Conservation (phyloP, 2,888 invertebrate species). For the Pasiphila rectangulata region DNA sequence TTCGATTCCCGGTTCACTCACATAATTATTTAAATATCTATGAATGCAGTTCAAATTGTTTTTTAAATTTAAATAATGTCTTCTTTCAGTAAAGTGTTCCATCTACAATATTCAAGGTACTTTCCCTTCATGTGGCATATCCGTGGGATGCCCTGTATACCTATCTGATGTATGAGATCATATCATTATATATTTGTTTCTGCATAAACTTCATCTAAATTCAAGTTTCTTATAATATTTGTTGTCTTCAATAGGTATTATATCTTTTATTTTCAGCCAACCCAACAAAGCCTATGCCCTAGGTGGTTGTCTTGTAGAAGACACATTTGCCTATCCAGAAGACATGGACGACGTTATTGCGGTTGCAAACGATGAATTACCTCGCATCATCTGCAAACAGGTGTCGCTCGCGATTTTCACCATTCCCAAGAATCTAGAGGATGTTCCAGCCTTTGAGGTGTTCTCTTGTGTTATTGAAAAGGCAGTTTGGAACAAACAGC, state of each 20-base stretch:
- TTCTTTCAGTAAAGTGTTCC: too few species aligned
- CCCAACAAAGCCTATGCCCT: conserved; percentile 67
- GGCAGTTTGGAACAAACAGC: conserved; percentile 57
- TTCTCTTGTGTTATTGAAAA: conserved; percentile 64
- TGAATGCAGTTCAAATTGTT: too few species aligned
- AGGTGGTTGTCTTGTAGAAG: conserved; percentile 72
- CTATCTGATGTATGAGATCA: too few species aligned
- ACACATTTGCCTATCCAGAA: conserved; percentile 48
- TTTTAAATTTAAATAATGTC: too few species aligned
- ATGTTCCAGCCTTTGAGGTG: conserved; percentile 58
- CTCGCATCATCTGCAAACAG: conserved; percentile 59
- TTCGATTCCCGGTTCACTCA: too few species aligned
- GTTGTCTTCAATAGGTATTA: background rate
- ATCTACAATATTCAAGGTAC: too few species aligned
- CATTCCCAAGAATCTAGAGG: conserved; percentile 47
- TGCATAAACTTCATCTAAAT: too few species aligned
- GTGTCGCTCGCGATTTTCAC: conserved; percentile 66
- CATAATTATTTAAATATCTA: too few species aligned
- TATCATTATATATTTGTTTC: too few species aligned
- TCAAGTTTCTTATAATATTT: too few species aligned
- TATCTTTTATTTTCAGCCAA: conserved; percentile 55
- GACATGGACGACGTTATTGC: conserved; percentile 55
- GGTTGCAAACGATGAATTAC: conserved; percentile 45
- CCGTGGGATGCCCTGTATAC: too few species aligned
- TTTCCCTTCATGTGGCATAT: too few species aligned